Evolutionary conservation across 2,888 invertebrate genomes (phyloP), one percentile per base, ranked within the genome.

Genomic region (Pyralis farinalis): DNA sequence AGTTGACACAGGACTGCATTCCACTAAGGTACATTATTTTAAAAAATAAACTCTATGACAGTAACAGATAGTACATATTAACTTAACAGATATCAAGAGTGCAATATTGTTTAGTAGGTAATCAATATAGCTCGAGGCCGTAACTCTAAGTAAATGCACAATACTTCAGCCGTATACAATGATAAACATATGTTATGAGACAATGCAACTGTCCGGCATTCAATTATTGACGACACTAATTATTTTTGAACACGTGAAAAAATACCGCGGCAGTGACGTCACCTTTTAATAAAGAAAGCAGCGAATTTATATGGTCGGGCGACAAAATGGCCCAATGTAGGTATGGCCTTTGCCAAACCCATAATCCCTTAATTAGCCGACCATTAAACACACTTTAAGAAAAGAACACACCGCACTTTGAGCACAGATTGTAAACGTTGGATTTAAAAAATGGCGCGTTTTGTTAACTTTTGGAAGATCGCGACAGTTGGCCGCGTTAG

Each of bases 261-360:
- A 74, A 73, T 67, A 73, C 71, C 76, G 71, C 72, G 60, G 54
- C 51, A 70, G 58, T 87, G 87, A 88, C 84, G 87, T 88, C 87
- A 87, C 78, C 82, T 80, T 80, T 74, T 75, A 77, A 80, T 80
- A 76, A 76, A 75, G 71, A 79, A 81, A 66, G 57, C 47, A 75
- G 74, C 64, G 68, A 77, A 77, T 80, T 76, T 77, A 72, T 76
- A 66, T 71, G 71, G 70, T 67, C 51, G 64, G 58, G 58, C 71
- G 67, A 76, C 76, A 70, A 70, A 71, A 67, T 71, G 77, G 67
- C 75, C 77, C 70, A 53, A 58, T 63, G 52, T 54, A 54, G 64
- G 73, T 67, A 62, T 69, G 61, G 60, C 49, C 62, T 57, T 66
- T 58, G 74, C 77, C 79, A 61, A 78, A 71, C 78, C 78, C 83